Percentiles rank a stretch among this genome's conserved stretches.
These are phyloP conservation scores for Agonum fuliginosum DNA, from an alignment of 2,888 invertebrate species.

Conservation along the genomic window DNA sequence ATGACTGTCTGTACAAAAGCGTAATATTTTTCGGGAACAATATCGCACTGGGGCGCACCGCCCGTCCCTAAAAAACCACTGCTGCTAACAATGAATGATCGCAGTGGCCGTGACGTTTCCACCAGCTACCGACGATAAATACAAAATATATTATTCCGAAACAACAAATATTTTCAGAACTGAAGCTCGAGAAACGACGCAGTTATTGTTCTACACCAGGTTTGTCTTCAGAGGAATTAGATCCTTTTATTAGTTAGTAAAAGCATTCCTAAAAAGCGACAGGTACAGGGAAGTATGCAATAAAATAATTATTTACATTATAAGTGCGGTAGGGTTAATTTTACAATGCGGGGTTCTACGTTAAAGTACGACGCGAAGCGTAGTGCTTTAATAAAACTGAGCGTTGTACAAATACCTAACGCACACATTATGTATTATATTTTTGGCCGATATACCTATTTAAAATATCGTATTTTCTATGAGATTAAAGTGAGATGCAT, in stretches of 20 bases:
- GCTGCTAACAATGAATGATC: slow-evolving; percentile 57
- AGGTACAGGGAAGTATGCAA: no score
- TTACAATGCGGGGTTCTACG: no score
- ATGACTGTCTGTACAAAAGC: slow-evolving; percentile 58
- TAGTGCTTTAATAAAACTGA: no score
- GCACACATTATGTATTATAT: no score
- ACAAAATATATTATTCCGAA: slow-evolving; percentile 60
- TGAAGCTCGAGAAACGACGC: background rate
- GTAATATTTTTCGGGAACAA: slow-evolving; percentile 59
- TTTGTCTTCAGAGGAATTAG: background rate
- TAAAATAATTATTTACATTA: no score
- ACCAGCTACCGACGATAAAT: slow-evolving; percentile 47
- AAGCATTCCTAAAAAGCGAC: no score
- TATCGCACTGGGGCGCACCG: slow-evolving; percentile 49
- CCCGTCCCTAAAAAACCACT: slow-evolving; percentile 9
- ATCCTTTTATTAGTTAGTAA: background rate
- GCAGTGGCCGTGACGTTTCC: slow-evolving; percentile 49
- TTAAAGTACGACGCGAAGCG: no score
- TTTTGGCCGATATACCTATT: no score
- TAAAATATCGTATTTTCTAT: no score
- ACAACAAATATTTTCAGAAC: slow-evolving; percentile 54
- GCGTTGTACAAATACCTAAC: no score
- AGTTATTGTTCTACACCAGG: background rate
- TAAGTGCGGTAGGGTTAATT: no score
- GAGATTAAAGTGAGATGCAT: no score